phyloP scores from a whole-genome alignment of 2,797 vertebrate species.

The Enoplosus armatus region DNA sequence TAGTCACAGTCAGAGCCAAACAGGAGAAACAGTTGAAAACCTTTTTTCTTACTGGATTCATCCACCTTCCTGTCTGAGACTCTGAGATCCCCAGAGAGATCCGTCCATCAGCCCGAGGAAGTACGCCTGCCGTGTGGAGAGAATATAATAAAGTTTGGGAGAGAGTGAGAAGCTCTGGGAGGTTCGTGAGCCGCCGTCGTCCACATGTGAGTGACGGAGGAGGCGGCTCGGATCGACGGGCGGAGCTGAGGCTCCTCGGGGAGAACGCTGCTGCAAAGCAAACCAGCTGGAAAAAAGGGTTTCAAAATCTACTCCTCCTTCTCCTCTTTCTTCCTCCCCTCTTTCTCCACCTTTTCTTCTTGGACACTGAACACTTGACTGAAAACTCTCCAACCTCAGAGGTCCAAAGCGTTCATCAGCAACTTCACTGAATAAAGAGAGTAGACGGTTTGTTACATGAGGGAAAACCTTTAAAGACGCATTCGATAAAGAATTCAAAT shows the following conservation, averaged over 20 bases:
- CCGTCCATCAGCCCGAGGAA: conserved; percentile 37
- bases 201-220: conserved; percentile 54
- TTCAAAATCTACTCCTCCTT: conserved; percentile 24
- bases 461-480: too few species aligned
- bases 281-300: conserved; percentile 49
- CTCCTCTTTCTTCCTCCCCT: neutral
- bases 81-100: conserved; percentile 30
- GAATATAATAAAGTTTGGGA: conserved; percentile 38
- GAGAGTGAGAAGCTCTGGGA: conserved; percentile 32
- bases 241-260: conserved; percentile 45
- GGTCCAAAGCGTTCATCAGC: neutral
- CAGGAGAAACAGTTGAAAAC: conserved; percentile 3
- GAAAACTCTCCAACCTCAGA: neutral
- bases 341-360: neutral
- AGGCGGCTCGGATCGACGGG: conserved; percentile 26
- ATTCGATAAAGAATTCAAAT: too few species aligned
- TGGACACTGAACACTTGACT: neutral
- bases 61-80: neutral
- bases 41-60: conserved; percentile 7
- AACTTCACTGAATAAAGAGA: neutral
- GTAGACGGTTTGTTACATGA: too few species aligned
- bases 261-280: conserved; percentile 23
- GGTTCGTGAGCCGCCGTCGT: conserved; percentile 30
- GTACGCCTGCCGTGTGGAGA: conserved; percentile 7
- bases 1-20: neutral